phyloP scores from a whole-genome alignment of 2,113 vertebrate genomes.

The Myiozetetes cayanensis region DNA sequence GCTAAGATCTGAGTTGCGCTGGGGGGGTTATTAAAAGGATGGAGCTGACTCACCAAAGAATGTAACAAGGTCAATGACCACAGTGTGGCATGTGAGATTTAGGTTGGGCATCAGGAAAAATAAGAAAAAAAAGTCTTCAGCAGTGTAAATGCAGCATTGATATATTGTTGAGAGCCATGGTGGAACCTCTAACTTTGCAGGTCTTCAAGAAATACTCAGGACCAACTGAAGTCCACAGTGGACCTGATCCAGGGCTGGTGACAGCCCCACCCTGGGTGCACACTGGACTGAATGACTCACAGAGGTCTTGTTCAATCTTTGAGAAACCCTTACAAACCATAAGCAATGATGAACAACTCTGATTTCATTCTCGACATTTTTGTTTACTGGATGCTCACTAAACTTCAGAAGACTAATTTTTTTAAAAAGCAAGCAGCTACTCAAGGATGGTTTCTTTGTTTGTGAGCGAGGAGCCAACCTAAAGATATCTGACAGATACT shows the following conservation, averaged over 20 bases:
- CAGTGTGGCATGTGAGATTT: background rate
- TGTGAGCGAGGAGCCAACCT: background rate
- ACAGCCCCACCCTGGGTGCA: background rate
- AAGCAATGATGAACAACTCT: background rate
- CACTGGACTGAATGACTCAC: background rate
- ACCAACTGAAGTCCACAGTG: no score
- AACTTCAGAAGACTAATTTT: background rate
- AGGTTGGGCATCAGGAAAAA: background rate
- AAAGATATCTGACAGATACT: background rate
- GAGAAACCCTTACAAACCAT: background rate
- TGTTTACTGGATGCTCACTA: background rate
- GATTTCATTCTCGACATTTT: background rate
- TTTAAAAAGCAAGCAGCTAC: background rate
- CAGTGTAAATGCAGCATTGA: background rate
- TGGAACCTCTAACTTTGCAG: background rate
- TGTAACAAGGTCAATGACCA: background rate
- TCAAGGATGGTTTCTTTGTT: background rate
- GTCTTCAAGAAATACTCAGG: background rate
- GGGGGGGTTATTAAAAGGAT: background rate
- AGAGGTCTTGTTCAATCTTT: background rate
- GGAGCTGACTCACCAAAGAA: background rate
- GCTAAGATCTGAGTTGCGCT: background rate
- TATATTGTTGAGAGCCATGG: accelerated
- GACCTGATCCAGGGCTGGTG: background rate
- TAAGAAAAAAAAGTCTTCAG: background rate